phyloP scores from a whole-genome alignment of 2,113 vertebrate genomes.

The Periophthalmodon schlosseri region DNA sequence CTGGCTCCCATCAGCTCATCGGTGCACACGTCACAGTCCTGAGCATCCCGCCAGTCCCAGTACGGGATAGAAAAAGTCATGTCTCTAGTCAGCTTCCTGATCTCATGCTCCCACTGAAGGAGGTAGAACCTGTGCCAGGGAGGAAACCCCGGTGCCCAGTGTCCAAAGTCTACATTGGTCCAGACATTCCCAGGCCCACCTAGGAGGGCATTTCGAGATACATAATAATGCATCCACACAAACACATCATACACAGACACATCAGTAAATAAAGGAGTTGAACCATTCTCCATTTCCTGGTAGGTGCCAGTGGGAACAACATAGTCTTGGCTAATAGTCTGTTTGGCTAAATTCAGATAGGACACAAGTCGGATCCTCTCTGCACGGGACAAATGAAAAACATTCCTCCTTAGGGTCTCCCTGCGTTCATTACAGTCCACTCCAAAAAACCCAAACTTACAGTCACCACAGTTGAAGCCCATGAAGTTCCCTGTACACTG shows the following conservation, averaged over 20 bases:
- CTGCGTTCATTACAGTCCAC: constrained; percentile 78
- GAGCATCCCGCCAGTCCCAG: constrained; percentile 95
- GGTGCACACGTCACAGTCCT: constrained; percentile 85
- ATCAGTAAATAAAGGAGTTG: constrained; percentile 83
- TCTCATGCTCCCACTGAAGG: constrained; percentile 89
- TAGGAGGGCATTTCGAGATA: constrained; percentile 84
- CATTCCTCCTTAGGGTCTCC: constrained; percentile 81
- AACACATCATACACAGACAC: constrained; percentile 90
- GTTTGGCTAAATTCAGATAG: constrained; percentile 93
- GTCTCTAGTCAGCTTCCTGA: constrained; percentile 85
- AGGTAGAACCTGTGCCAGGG: constrained; percentile 93
- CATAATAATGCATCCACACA: constrained; percentile 97
- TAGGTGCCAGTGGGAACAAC: constrained; percentile 86
- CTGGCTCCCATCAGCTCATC: constrained; percentile 88
- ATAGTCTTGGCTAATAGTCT: constrained; percentile 82
- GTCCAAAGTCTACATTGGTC: constrained; percentile 89
- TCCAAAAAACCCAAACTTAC: constrained; percentile 86
- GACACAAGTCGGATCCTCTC: constrained; percentile 87
- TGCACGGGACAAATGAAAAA: constrained; percentile 80
- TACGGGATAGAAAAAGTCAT: constrained; percentile 89
- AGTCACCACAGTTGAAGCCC: constrained; percentile 87
- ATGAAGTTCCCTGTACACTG: constrained; percentile 86
- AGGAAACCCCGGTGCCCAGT: constrained; percentile 89
- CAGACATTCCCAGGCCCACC: constrained; percentile 83
- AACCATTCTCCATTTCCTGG: constrained; percentile 87